phyloP scores from a whole-genome alignment of 2,888 invertebrate species.

The Craniophora ligustri region DNA sequence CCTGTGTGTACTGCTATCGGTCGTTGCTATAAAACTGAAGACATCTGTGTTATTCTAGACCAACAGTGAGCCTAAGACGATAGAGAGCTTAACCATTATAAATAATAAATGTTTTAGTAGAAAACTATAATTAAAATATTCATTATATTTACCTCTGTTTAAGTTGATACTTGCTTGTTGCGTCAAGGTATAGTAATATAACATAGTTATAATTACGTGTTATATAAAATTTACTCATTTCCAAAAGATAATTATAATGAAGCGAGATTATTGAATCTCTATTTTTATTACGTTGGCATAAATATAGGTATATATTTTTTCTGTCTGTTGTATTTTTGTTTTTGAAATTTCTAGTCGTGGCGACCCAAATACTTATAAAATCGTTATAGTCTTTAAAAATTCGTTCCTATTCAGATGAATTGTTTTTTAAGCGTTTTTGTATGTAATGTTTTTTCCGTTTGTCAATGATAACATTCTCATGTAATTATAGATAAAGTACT shows the following conservation, averaged over 20 bases:
- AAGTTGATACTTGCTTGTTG: constrained; percentile 85
- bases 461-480: constrained; percentile 65
- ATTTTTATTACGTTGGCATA: constrained; percentile 69
- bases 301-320: constrained; percentile 55
- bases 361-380: constrained; percentile 80
- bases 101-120: constrained; percentile 85
- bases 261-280: constrained; percentile 67
- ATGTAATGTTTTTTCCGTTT: constrained; percentile 56
- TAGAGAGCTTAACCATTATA: constrained; percentile 86
- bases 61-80: constrained; percentile 83
- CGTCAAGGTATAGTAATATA: constrained; percentile 73
- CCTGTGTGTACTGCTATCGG: constrained; percentile 22
- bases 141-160: constrained; percentile 86
- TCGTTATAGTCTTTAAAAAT: constrained; percentile 72
- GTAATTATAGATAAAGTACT: constrained; percentile 72
- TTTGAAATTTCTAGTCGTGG: constrained; percentile 83
- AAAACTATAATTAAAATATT: constrained; percentile 79
- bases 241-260: constrained; percentile 55
- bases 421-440: constrained; percentile 64
- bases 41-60: constrained; percentile 79
- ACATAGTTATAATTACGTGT: constrained; percentile 77
- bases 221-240: constrained; percentile 69
- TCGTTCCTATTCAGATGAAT: constrained; percentile 78
- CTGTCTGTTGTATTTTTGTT: constrained; percentile 69
- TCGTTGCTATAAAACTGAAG: constrained; percentile 56